These are phyloP conservation scores for Heliconius charithonia DNA, from an alignment of 2,888 invertebrate species.

Conservation along the genomic window DNA sequence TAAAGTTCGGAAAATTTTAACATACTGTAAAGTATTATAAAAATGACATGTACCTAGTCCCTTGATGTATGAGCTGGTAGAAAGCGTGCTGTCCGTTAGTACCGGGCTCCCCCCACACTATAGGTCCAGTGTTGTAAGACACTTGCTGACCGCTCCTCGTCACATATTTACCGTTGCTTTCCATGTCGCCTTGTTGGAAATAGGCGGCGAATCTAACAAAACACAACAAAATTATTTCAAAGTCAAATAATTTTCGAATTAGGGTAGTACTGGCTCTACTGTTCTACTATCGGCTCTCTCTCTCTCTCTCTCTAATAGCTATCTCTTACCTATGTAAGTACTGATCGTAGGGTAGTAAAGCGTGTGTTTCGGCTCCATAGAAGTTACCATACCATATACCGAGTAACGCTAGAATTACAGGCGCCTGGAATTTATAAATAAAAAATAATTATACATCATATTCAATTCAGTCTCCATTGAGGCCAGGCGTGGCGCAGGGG, in stretches of 20 bases:
- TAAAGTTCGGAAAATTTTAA: no score
- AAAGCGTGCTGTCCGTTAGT: slow-evolving; percentile 99
- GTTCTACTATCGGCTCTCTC: no score
- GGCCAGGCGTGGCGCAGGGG: no score
- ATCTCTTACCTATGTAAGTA: slow-evolving; percentile 92
- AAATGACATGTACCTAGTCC: slow-evolving; percentile 66
- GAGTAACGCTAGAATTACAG: slow-evolving; percentile 95
- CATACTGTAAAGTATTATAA: no score
- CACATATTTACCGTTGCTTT: slow-evolving; percentile 98
- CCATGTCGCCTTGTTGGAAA: slow-evolving; percentile 99
- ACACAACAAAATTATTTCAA: background rate
- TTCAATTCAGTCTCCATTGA: no score
- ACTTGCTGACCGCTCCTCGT: slow-evolving; percentile 86
- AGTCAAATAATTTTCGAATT: background rate
- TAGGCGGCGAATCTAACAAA: slow-evolving; percentile 93
- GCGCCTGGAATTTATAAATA: slow-evolving; percentile 85
- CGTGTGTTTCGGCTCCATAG: slow-evolving; percentile 97
- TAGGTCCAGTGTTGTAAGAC: slow-evolving; percentile 88
- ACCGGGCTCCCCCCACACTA: slow-evolving; percentile 99
- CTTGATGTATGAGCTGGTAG: slow-evolving; percentile 99
- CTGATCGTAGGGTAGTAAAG: slow-evolving; percentile 98
- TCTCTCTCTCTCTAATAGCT: no score
- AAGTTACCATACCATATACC: slow-evolving; percentile 98
- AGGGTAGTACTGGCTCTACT: no score
- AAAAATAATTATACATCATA: background rate